Percentiles rank a stretch among this genome's conserved stretches.
Evolutionary conservation across 2,113 vertebrate genomes (phyloP).

Genomic region (Pontoporia blainvillei): DNA sequence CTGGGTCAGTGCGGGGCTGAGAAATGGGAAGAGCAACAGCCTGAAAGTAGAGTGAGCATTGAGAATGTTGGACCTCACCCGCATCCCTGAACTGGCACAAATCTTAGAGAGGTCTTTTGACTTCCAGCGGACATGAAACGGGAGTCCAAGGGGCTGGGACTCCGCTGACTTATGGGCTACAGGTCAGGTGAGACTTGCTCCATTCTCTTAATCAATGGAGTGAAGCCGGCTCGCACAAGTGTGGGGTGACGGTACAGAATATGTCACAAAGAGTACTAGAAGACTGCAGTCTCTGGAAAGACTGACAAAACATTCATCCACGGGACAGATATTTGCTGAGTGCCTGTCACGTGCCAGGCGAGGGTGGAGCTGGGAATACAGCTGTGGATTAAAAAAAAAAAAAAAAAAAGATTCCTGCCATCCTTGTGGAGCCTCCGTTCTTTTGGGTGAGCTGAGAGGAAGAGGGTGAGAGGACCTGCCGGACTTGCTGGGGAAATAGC

Average conservation of each 20-base stretch:
- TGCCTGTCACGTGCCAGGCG: neutral
- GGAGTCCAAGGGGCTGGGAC: neutral
- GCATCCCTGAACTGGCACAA: neutral
- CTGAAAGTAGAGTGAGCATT: neutral
- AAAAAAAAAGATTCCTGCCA: neutral
- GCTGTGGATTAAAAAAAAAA: neutral
- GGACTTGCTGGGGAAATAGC: neutral
- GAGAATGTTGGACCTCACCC: fast-evolving
- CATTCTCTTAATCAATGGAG: neutral
- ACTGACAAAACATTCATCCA: neutral
- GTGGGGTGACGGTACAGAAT: neutral
- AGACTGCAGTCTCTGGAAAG: neutral
- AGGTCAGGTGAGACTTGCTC: fast-evolving
- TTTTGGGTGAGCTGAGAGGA: neutral
- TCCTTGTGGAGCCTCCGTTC: neutral
- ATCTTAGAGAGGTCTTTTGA: neutral
- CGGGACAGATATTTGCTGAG: neutral
- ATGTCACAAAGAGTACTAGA: neutral
- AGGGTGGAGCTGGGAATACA: neutral
- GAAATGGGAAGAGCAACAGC: neutral
- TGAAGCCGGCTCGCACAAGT: neutral
- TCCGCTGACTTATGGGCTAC: neutral
- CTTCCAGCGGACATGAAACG: neutral
- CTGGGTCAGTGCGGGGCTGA: neutral
- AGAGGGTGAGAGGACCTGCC: neutral